Evolutionary conservation across 1,140 invertebrate genomes (phyloP), one percentile per base, ranked within the genome.

Genomic region (Bombus difficillimus): DNA sequence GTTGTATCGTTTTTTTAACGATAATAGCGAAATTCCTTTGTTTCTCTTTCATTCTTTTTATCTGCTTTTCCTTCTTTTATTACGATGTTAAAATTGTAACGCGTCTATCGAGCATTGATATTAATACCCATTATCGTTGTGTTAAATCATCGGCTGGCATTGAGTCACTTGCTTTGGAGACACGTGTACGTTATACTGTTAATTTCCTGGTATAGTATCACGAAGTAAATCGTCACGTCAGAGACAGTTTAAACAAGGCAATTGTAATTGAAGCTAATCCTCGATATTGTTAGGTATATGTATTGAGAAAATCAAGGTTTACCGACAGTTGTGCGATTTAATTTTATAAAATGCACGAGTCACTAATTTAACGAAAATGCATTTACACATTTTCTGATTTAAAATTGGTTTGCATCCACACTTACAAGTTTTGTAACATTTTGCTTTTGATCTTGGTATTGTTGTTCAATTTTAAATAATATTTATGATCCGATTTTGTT

Each of bases 141-240:
- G 43, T 72, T 80, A 43, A 84, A 64, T 85, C 74, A 72, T 79
- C 34, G 53, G 32, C 32, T 59, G 53, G 34, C 34, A 77, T 85
- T 85, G 77, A 85, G 68, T 85, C 83, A 85, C 39, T 79, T 32
- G 39, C 15, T 62, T 25, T 28, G 28, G n/a, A 71, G 47, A 62
- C 75, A 84, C 66, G 66, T 71, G 47, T 47, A 69, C 25, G 22
- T 57, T 39, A 34, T 28, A 83, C 34, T 72, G n/a, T 41, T 81
- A 81, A 81, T 81, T 73, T 83, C 39, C 72, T 53, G 34, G 32
- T 66, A 66, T 8, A 37, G 34, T 57, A 80, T 85, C 57, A 28
- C 4, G 41, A 80, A 39, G 39, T 73, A 62, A 85, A 80, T 85
- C 57, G 66, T 41, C 41, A 57, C 47, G 47, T 47, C 68, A 25